These are phyloP conservation scores for Telmatochromis brachygnathus DNA, from an alignment of 2,113 vertebrate species.

Conservation along the genomic window DNA sequence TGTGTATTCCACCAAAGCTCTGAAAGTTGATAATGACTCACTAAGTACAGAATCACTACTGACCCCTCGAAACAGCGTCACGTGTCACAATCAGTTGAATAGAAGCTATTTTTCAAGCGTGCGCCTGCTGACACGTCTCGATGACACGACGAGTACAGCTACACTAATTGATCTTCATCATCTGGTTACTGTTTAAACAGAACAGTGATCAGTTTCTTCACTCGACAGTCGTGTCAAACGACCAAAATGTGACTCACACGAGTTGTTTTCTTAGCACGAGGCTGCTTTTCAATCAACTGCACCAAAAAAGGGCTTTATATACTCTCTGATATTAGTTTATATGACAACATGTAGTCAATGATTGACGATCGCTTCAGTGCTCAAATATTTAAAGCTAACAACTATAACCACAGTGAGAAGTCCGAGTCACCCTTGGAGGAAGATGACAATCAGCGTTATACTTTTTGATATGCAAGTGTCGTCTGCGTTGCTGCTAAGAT, in stretches of 20 bases:
- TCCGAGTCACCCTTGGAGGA: not conserved
- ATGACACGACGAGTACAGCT: not conserved
- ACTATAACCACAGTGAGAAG: not conserved
- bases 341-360: not conserved
- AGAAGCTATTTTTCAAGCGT: not conserved
- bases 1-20: slow-evolving; percentile 40
- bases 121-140: not conserved
- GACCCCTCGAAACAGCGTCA: not conserved
- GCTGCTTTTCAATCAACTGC: not conserved
- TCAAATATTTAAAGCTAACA: not conserved
- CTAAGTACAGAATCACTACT: not conserved
- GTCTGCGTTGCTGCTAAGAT: not conserved
- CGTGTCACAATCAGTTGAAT: not conserved
- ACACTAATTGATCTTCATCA: not conserved
- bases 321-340: fast-evolving
- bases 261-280: not conserved
- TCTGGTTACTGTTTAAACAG: not conserved
- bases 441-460: not conserved
- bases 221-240: fast-evolving
- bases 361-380: not conserved
- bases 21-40: not conserved
- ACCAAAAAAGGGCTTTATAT: not conserved
- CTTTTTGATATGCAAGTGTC: not conserved
- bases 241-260: not conserved
- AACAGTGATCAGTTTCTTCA: not conserved